Evolutionary conservation across 2,888 invertebrate species (phyloP), one percentile per base, ranked within the genome.

Genomic region (Andrena minutula): DNA sequence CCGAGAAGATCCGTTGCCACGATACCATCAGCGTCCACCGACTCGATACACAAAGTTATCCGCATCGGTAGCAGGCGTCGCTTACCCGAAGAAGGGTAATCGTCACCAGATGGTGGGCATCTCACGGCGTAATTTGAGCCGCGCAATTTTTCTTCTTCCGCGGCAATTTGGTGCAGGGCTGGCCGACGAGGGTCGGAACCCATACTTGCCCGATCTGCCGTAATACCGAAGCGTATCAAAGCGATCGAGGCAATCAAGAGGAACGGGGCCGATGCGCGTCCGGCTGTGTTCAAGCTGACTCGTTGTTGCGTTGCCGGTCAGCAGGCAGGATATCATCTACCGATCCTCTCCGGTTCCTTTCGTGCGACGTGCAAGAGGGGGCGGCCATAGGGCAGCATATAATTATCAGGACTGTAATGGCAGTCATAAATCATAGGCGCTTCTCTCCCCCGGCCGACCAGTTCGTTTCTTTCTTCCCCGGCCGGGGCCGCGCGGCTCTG

Each of bases 401-500:
- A 94, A 94, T 94, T 93, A 93, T 93, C 92, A 89, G 88, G 89
- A 91, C 91, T 89, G 91, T 93, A 94, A 93, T 93, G 93, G 93
- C 90, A 70, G 91, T 87, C 90, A 93, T 94, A 93, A 94, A 93
- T 94, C 93, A 94, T 94, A 93, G 94, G 94, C 93, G 94, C 93
- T 93, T 93, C 93, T 93, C 91, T 90, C 91, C 89, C 87, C 88
- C 86, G 76, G 81, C 77, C 83, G 63, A 84, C 53, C 49, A 23
- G 85, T 83, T 82, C 82, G 69, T 85, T 89, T 88, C 83, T 86
- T 89, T 89, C 81, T 78, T 86, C 84, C 89, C 85, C 84, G 82
- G 86, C 73, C 75, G 79, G 84, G 79, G 85, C 84, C 28, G 41
- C 82, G 81, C 84, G 90, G 90, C 84, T 89, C 91, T 86, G 91